Percentiles rank a stretch among this genome's conserved stretches.
phyloP scores from a whole-genome alignment of 2,888 invertebrate genomes.

The Dasysyrphus tricinctus region DNA sequence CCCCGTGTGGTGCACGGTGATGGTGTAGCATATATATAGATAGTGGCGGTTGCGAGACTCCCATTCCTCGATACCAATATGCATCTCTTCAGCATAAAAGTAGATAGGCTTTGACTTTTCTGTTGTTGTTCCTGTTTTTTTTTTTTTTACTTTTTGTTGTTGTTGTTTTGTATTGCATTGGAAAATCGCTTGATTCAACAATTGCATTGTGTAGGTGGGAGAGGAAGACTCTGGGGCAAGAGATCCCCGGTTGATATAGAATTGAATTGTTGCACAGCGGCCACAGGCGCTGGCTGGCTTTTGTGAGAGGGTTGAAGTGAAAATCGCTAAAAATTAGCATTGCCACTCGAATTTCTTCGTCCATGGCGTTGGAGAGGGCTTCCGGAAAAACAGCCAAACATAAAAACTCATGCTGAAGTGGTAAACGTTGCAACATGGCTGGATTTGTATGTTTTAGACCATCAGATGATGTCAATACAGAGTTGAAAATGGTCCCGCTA shows the following conservation, averaged over 20 bases:
- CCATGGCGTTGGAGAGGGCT: slow-evolving; percentile 42
- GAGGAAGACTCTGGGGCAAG: slow-evolving; percentile 4
- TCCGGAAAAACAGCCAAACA: slow-evolving; percentile 61
- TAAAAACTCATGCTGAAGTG: slow-evolving; percentile 73
- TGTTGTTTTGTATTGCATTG: slow-evolving; percentile 24
- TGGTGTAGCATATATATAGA: slow-evolving; percentile 28
- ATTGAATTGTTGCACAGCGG: slow-evolving; percentile 34
- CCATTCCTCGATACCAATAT: slow-evolving; percentile 36
- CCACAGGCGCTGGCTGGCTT: not conserved
- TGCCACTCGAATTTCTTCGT: slow-evolving; percentile 70
- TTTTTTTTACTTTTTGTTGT: slow-evolving; percentile 39
- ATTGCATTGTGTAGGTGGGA: slow-evolving; percentile 51
- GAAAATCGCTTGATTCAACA: slow-evolving; percentile 71
- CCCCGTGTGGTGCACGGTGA: slow-evolving; percentile 12
- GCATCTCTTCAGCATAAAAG: slow-evolving; percentile 12
- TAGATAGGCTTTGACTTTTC: slow-evolving; percentile 51
- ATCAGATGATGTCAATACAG: no score
- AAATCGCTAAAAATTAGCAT: slow-evolving; percentile 75
- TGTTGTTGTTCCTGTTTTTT: slow-evolving; percentile 73
- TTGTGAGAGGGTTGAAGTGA: slow-evolving; percentile 46
- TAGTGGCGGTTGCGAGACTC: slow-evolving; percentile 55
- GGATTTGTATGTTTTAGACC: not conserved
- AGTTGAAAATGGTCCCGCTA: no score
- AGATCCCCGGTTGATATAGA: slow-evolving; percentile 8
- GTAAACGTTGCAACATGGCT: slow-evolving; percentile 42